phyloP scores from a whole-genome alignment of 1,140 invertebrate species.

The Drosophila truncata region DNA sequence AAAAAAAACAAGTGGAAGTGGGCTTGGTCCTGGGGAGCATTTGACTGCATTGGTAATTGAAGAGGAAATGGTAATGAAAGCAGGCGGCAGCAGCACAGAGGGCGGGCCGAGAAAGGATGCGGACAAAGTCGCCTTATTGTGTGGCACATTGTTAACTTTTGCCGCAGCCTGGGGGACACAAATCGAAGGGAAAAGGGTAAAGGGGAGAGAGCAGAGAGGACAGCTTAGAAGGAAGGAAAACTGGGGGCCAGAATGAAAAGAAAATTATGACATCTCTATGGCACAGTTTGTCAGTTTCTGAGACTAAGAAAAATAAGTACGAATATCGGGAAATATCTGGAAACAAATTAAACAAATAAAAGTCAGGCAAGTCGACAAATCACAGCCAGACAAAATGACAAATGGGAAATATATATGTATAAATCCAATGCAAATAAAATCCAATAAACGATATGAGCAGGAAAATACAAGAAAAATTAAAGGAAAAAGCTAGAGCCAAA shows the following conservation, averaged over 20 bases:
- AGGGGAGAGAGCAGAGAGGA: not conserved
- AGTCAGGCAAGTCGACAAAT: slow-evolving; percentile 38
- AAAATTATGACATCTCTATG: slow-evolving; percentile 1
- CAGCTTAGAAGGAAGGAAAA: not conserved
- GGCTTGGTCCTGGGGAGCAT: slow-evolving; percentile 17
- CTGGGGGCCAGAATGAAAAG: not conserved
- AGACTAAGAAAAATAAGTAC: slow-evolving; percentile 4
- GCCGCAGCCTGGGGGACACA: slow-evolving; percentile 27
- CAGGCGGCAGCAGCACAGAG: slow-evolving; percentile 8
- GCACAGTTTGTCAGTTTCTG: slow-evolving; percentile 7
- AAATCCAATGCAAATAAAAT: slow-evolving; percentile 17
- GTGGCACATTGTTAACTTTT: slow-evolving; percentile 54
- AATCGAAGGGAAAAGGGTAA: not conserved
- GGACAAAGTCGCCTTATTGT: slow-evolving; percentile 50
- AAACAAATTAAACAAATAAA: slow-evolving; percentile 42
- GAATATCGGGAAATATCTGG: not conserved
- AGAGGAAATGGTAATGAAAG: slow-evolving; percentile 53
- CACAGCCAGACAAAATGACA: slow-evolving; percentile 27
- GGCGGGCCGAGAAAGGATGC: slow-evolving; percentile 3
- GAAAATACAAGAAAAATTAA: slow-evolving; percentile 14
- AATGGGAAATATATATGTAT: slow-evolving; percentile 17
- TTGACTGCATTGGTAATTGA: slow-evolving; percentile 52
- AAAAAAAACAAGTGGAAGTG: not conserved
- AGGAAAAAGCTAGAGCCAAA: slow-evolving; percentile 7
- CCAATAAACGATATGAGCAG: slow-evolving; percentile 5